Base-by-base conservation (phyloP, 2,113 vertebrate species). In the Xyrauchen texanus region DNA sequence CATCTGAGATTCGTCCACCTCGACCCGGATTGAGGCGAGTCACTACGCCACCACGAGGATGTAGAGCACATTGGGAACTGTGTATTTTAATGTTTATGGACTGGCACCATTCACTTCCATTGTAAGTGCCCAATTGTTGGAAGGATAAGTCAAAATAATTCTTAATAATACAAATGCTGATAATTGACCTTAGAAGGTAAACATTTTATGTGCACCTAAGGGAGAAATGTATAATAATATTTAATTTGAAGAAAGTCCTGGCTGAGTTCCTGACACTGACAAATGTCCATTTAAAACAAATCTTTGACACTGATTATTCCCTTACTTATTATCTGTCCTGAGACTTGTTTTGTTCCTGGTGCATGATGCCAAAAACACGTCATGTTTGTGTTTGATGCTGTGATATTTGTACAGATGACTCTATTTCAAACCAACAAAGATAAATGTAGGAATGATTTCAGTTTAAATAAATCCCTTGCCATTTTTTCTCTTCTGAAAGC, bases 381-480 rank as follows among this genome's bases (percentile, higher is more conserved):
- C 46, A 58, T 62, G 62, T 71, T 62, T 57, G 21, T 66, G 12
- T 12, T 34, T 34, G 21, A 34, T 34, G 21, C 21, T 34, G 21
- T 34, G 21, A 34, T 34, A 34, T 34, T 11, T n/a, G 46, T 67
- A 55, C 1, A 16, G 62, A 72, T 66, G 42, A 68, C 69, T 71
- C 68, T 6, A 13, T 12, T 34, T 34, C 21, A 34, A 34, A 34
- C 21, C 16, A 77, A 44, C 47, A 55, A 58, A 58, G 44, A 57
- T n/a, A 77, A 60, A 67, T 66, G 49, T 51, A 79, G 72, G 16
- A 46, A 15, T 60, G 53, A 70, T 66, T 44, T 61, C 21, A 10
- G 62, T 52, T 11, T 11, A 4, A 1, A 53, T 34, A 34, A 34
- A 34, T 34, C 21, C 21, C 52, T 11, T 12, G 10, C 4, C 4